A percentile compares a stretch with the other conserved stretches of the same genome.
Conservation (phyloP, 2,113 vertebrate genomes). For the Petaurus breviceps region DNA sequence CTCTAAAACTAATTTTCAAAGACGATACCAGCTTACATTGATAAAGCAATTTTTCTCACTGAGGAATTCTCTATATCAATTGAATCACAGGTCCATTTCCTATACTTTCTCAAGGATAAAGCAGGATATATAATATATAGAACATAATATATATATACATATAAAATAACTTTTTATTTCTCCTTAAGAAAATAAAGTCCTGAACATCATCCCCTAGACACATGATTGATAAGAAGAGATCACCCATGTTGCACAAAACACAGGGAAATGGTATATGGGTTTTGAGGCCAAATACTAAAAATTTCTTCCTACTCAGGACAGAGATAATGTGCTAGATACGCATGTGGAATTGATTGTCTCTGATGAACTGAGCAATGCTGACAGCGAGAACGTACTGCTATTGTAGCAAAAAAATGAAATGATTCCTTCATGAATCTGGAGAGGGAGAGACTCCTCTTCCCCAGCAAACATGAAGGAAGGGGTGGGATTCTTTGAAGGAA, state of each 20-base stretch:
- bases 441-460: neutral
- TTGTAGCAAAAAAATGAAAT: slow-evolving; percentile 12
- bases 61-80: neutral
- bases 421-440: neutral
- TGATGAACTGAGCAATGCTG: neutral
- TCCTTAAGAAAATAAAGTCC: neutral
- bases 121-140: too few species aligned
- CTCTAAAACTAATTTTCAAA: neutral
- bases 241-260: neutral
- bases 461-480: too few species aligned
- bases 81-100: neutral
- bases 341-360: neutral
- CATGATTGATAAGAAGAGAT: neutral
- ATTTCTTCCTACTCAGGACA: neutral
- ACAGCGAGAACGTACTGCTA: neutral
- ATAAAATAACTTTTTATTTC: neutral
- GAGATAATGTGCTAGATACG: neutral
- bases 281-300: neutral
- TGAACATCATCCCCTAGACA: neutral
- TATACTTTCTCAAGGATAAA: neutral
- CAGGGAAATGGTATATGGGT: neutral
- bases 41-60: neutral
- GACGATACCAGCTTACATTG: neutral
- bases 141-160: too few species aligned
- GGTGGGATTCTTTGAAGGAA: neutral